Percentiles rank a stretch among this genome's conserved stretches.
Conservation (phyloP, 2,113 vertebrate species). For the Pipa parva region DNA sequence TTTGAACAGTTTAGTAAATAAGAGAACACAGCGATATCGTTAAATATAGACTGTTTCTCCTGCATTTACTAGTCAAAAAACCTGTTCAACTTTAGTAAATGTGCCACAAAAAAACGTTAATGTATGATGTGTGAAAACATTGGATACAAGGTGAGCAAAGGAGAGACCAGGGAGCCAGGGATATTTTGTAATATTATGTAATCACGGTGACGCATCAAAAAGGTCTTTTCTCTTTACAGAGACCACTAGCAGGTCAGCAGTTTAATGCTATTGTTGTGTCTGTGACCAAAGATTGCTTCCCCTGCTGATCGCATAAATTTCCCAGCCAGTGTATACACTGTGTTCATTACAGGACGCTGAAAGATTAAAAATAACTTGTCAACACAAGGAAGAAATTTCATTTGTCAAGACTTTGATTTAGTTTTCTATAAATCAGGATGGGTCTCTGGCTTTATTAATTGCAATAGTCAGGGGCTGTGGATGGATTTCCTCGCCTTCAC, state of each 20-base stretch:
- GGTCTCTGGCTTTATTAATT: slow-evolving; percentile 40
- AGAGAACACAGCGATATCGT: no score
- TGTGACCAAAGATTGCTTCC: slow-evolving; percentile 10
- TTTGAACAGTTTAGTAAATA: no score
- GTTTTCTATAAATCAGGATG: slow-evolving; percentile 40
- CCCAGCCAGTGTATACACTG: slow-evolving; percentile 24
- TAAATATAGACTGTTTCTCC: no score
- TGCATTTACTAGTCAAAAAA: no score
- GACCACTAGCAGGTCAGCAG: not conserved
- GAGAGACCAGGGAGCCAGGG: not conserved
- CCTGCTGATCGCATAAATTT: slow-evolving; percentile 29
- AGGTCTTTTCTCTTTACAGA: not conserved
- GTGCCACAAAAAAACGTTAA: not conserved
- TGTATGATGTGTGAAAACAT: not conserved
- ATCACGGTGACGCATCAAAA: not conserved
- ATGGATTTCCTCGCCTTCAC: slow-evolving; percentile 42
- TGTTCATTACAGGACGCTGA: slow-evolving; percentile 39
- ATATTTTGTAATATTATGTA: not conserved
- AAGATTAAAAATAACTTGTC: slow-evolving; percentile 44
- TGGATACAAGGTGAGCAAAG: no score
- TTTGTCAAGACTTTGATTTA: slow-evolving; percentile 42
- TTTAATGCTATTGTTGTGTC: slow-evolving; percentile 18
- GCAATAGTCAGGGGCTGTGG: slow-evolving; percentile 40
- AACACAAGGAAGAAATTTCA: slow-evolving; percentile 40
- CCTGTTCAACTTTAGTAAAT: no score